Evolutionary conservation across 2,888 invertebrate genomes (phyloP), one percentile per base, ranked within the genome.

Genomic region (Ornithoptera priamus): DNA sequence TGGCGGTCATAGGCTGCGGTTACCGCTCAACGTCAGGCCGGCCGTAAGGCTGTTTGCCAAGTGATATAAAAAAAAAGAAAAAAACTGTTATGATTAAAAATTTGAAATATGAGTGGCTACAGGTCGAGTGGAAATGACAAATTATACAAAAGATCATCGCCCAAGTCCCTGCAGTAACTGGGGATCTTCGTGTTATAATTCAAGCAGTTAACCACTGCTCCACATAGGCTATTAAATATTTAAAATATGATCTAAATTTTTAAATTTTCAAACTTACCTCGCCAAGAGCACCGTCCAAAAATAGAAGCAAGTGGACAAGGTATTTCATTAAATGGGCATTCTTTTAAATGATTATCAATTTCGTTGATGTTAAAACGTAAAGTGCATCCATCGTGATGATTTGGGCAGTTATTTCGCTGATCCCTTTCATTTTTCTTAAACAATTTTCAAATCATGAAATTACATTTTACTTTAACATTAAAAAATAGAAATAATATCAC

Each of bases 261-360:
- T 10, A 2, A 15, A 10, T 7, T 58, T 24, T 15, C 3, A 58
- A 63, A 77, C 74, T 73, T 78, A 84, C 90, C 89, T 78, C 72
- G 78, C 87, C 88, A 88, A 2, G 7, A 56, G 70, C 90, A 90
- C n/a, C 65, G 65, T 10, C 78, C 78, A 64, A 75, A 78, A 4
- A 80, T 62, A 2, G 73, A 72, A 17, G 71, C 66, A 3, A 85
- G 72, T 1, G 89, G 86, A 53, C 90, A 90, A 2, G 68, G 17
- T 68, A 84, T 75, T n/a, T 81, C 84, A 24, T 78, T 79, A 72
- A 82, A 90, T 0, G 84, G 84, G 53, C 90, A 90, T 71, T 88
- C 85, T 59, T 78, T 82, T 18, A 80, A 22, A 72, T 90, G 90
- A 0, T 30, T 64, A 0, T 80, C 80, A 73, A 89, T 77, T 18